Conservation (phyloP, 2,113 vertebrate species). For the Hemiprocne comata region DNA sequence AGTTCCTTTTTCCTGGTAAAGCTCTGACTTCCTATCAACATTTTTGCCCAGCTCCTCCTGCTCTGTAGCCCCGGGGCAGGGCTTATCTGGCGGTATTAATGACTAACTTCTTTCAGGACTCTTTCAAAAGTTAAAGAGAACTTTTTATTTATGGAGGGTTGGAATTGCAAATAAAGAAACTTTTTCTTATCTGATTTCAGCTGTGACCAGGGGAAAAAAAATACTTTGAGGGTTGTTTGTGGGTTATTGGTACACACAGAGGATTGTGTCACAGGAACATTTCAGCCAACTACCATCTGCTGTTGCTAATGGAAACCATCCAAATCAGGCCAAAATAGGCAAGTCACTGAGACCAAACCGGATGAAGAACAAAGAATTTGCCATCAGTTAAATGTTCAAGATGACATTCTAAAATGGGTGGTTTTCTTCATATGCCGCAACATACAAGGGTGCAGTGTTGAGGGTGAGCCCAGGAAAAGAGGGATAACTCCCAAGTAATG, state of each 20-base stretch:
- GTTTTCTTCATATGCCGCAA: background rate
- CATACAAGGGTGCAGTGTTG: background rate
- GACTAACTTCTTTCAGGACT: background rate
- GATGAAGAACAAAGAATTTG: background rate
- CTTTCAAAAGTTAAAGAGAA: background rate
- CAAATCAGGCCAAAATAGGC: background rate
- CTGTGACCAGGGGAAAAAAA: background rate
- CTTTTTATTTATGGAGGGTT: background rate
- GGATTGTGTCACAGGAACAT: background rate
- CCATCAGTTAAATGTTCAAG: background rate
- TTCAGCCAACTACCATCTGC: slow-evolving; percentile 32
- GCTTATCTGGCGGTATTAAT: background rate
- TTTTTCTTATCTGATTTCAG: slow-evolving; percentile 30
- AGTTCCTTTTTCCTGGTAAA: background rate
- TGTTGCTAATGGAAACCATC: slow-evolving; percentile 11
- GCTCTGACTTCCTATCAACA: background rate
- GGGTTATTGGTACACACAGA: background rate
- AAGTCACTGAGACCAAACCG: background rate
- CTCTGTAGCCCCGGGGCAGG: background rate
- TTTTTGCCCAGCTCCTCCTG: background rate
- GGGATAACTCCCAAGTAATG: background rate
- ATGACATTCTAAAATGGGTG: background rate
- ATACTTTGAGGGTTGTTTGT: background rate
- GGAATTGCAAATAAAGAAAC: background rate
- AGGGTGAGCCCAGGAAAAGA: background rate